These are phyloP conservation scores for Phoxinus phoxinus DNA, from an alignment of 2,113 vertebrate species.

Conservation along the genomic window DNA sequence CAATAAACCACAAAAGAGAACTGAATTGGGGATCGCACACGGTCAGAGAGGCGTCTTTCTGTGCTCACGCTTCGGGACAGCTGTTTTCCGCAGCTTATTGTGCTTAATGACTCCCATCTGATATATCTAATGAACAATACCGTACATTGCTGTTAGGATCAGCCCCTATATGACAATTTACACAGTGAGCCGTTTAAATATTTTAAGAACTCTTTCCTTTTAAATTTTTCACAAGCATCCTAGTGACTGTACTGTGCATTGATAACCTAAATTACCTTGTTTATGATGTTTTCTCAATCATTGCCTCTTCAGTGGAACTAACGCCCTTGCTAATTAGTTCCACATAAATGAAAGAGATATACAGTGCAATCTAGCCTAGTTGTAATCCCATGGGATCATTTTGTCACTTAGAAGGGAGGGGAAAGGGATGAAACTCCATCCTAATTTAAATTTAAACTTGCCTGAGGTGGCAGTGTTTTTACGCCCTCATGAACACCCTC, in stretches of 20 bases:
- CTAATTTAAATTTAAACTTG: slow-evolving; percentile 11
- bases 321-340: slow-evolving; percentile 31
- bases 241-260: background rate
- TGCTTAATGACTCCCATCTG: background rate
- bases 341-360: slow-evolving; percentile 32
- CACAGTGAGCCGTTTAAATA: background rate
- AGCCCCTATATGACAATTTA: background rate
- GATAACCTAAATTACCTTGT: slow-evolving; percentile 4
- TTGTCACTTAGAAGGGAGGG: slow-evolving; percentile 8
- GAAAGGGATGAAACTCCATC: background rate
- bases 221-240: background rate
- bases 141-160: background rate
- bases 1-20: too few species aligned
- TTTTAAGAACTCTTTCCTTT: background rate
- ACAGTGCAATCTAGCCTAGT: slow-evolving; percentile 18
- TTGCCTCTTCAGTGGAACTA: slow-evolving; percentile 15
- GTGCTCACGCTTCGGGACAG: too few species aligned
- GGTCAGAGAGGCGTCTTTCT: too few species aligned
- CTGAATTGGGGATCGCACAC: too few species aligned
- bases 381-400: slow-evolving; percentile 15
- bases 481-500: background rate
- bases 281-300: slow-evolving; percentile 24
- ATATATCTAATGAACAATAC: background rate
- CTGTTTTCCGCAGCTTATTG: too few species aligned
- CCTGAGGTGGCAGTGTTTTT: slow-evolving; percentile 22